phyloP scores from a whole-genome alignment of 2,797 vertebrate species.

The Buceros bicornis region DNA sequence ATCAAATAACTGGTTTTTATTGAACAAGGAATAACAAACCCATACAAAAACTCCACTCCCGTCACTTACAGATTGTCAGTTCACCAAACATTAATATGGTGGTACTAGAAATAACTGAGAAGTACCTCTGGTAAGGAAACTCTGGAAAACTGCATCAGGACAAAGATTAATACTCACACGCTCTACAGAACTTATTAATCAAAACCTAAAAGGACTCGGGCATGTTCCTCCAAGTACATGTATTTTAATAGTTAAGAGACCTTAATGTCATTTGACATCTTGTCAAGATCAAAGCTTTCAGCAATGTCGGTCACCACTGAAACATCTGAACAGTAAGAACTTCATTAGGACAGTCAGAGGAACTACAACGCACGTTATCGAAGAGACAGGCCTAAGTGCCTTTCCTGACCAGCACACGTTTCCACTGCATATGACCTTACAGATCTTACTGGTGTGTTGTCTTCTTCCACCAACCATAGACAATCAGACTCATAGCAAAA shows the following conservation, averaged over 20 bases:
- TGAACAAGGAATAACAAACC: neutral
- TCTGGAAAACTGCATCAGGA: neutral
- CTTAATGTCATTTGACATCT: neutral
- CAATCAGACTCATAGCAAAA: neutral
- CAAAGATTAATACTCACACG: neutral
- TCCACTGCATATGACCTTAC: neutral
- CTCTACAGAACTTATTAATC: neutral
- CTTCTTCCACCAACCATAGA: neutral
- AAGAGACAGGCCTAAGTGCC: neutral
- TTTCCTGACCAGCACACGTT: neutral
- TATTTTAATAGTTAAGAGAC: neutral
- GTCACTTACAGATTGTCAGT: neutral
- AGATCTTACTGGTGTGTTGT: neutral
- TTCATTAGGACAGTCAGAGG: neutral
- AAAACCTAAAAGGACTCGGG: neutral
- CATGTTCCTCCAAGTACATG: neutral
- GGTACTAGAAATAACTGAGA: neutral
- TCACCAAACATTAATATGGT: neutral
- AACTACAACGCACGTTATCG: neutral
- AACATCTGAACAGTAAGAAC: neutral
- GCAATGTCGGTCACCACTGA: neutral
- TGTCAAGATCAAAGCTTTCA: neutral
- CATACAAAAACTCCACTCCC: neutral
- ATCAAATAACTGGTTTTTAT: neutral
- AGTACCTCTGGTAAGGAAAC: neutral